Percentiles rank a stretch among this genome's conserved stretches.
Evolutionary conservation across 2,113 vertebrate genomes (phyloP).

Genomic region (Loxodonta africana): DNA sequence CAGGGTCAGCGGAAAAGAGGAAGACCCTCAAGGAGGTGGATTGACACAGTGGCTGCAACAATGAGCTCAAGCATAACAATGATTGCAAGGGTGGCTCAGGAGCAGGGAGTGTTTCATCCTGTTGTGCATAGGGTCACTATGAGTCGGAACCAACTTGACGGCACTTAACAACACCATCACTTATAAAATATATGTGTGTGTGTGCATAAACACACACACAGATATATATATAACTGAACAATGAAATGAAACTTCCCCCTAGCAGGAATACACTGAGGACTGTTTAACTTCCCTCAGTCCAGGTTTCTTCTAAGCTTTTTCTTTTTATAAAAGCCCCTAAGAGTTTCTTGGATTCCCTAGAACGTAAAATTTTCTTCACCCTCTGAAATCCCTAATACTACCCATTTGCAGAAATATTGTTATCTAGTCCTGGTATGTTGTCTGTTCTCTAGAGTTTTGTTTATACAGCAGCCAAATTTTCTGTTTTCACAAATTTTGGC

Average conservation of each 20-base stretch:
- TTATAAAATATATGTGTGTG: neutral
- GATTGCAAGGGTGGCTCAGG: too few species aligned
- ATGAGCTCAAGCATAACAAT: too few species aligned
- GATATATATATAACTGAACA: neutral
- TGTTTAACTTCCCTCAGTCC: neutral
- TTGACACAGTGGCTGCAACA: too few species aligned
- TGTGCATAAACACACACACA: neutral
- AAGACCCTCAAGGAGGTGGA: too few species aligned
- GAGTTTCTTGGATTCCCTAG: constrained; percentile 1
- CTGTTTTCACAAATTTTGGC: constrained; percentile 55
- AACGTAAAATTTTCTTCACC: constrained; percentile 15
- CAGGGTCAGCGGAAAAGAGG: too few species aligned
- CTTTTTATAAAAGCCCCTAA: neutral
- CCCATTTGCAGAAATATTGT: neutral
- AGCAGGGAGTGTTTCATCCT: too few species aligned
- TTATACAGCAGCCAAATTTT: constrained; percentile 23
- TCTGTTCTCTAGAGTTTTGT: neutral
- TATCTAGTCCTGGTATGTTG: neutral
- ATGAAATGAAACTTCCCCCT: neutral
- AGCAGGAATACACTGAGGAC: too few species aligned
- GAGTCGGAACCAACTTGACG: too few species aligned
- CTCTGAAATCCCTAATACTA: neutral
- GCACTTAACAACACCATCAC: too few species aligned
- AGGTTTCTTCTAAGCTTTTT: neutral
- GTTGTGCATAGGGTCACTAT: too few species aligned